Percentiles rank a stretch among this genome's conserved stretches.
These are phyloP conservation scores for Spodoptera picta DNA, from an alignment of 2,888 invertebrate species.

Conservation along the genomic window DNA sequence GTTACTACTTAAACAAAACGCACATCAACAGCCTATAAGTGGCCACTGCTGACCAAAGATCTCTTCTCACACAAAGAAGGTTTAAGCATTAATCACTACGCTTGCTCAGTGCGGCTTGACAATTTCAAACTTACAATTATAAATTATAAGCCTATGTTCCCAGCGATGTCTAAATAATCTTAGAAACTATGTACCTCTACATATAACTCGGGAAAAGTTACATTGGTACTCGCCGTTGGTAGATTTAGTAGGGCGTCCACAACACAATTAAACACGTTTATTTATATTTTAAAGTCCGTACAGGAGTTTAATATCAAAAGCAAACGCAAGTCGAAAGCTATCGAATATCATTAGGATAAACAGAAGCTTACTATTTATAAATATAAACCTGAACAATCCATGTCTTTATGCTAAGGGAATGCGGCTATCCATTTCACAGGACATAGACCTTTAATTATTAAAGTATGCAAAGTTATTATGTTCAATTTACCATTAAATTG, in stretches of 20 bases:
- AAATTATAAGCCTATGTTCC: too few relatives aligned
- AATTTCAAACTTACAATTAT: too few relatives aligned
- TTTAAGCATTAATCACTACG: too few relatives aligned
- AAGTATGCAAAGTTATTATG: neutral
- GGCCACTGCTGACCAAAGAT: too few relatives aligned
- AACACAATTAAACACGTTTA: neutral
- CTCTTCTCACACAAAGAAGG: too few relatives aligned
- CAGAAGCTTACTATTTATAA: slow-evolving; percentile 18
- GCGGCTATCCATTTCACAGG: slow-evolving; percentile 22
- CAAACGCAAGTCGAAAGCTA: slow-evolving; percentile 4
- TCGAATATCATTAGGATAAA: slow-evolving; percentile 9
- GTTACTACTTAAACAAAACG: neutral
- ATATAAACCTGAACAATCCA: slow-evolving; percentile 15
- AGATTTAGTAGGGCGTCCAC: too few relatives aligned
- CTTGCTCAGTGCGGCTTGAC: too few relatives aligned
- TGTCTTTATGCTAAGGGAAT: slow-evolving; percentile 28
- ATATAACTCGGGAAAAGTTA: too few relatives aligned
- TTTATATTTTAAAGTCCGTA: neutral
- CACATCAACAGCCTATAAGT: too few relatives aligned
- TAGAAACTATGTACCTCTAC: too few relatives aligned
- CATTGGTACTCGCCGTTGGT: too few relatives aligned
- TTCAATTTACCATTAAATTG: slow-evolving; percentile 3
- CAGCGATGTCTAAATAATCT: too few relatives aligned
- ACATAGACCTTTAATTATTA: slow-evolving; percentile 26
- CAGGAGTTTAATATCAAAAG: slow-evolving; percentile 2